A percentile compares a stretch with the other conserved stretches of the same genome.
Conservation (phyloP, 2,113 vertebrate genomes). For the Oreochromis spilurus region DNA sequence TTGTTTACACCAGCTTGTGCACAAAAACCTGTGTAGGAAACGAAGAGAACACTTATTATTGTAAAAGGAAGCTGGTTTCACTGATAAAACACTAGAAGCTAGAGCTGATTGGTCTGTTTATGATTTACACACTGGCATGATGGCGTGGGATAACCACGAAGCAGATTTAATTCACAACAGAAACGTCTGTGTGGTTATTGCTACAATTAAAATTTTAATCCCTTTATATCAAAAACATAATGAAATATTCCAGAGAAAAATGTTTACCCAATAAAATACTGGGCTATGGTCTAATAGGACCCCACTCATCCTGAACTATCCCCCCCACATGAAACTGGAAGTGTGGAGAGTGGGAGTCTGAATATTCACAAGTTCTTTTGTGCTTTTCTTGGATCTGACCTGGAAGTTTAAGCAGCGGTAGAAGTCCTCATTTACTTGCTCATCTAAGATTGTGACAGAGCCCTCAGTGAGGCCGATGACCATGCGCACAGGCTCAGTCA, state of each 20-base stretch:
- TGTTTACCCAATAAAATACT: neutral
- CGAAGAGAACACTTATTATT: neutral
- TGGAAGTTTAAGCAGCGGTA: constrained; percentile 60
- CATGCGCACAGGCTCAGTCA: neutral
- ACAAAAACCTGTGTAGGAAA: neutral
- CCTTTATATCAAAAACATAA: neutral
- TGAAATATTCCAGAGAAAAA: neutral
- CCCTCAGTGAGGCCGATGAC: constrained; percentile 9
- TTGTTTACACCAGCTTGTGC: neutral
- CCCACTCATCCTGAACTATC: neutral
- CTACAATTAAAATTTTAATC: neutral
- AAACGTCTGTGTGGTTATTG: neutral
- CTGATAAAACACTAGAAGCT: accelerated
- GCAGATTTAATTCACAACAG: neutral
- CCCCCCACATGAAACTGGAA: neutral
- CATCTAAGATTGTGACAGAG: constrained; percentile 10
- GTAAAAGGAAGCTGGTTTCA: neutral
- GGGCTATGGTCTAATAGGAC: neutral
- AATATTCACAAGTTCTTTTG: neutral
- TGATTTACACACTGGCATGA: neutral
- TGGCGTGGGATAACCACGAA: neutral
- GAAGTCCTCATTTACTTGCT: constrained; percentile 21
- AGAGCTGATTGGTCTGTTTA: accelerated
- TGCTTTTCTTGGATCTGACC: constrained; percentile 36
- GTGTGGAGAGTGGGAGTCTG: neutral